Percentiles rank a stretch among this genome's conserved stretches.
phyloP scores from a whole-genome alignment of 2,113 vertebrate species.

The Cyprinodon variegatus region DNA sequence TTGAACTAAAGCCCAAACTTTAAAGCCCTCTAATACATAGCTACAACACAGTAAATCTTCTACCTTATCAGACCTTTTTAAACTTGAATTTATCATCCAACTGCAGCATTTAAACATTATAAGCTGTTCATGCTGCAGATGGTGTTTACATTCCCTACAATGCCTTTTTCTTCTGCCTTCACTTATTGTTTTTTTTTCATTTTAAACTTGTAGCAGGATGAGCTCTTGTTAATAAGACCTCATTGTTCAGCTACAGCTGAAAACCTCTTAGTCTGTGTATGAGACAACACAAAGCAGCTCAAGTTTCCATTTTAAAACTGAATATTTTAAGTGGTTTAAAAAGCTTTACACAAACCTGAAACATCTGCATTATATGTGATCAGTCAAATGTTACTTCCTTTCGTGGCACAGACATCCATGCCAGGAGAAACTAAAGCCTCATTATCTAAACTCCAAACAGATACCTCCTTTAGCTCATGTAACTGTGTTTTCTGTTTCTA shows the following conservation, averaged over 20 bases:
- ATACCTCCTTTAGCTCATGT: conserved; percentile 64
- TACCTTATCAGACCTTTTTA: background rate
- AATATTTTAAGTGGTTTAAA: conserved; percentile 18
- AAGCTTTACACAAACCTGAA: conserved; percentile 18
- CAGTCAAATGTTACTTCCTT: conserved; percentile 45
- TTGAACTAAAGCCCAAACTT: background rate
- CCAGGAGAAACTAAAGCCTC: conserved; percentile 50
- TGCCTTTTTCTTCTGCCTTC: conserved; percentile 3
- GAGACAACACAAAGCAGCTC: conserved; percentile 41
- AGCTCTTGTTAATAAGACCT: conserved; percentile 45
- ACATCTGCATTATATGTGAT: conserved; percentile 36
- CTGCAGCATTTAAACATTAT: background rate
- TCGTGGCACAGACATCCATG: conserved; percentile 39
- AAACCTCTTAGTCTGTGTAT: conserved; percentile 41
- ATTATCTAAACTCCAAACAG: conserved; percentile 60
- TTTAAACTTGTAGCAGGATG: conserved; percentile 33
- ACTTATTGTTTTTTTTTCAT: conserved; percentile 16
- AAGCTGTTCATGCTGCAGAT: background rate
- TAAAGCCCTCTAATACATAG: background rate
- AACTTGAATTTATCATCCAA: background rate
- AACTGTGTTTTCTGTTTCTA: conserved; percentile 41
- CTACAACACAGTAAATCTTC: background rate
- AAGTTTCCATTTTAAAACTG: conserved; percentile 39
- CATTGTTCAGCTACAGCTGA: conserved; percentile 65
- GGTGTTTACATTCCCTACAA: background rate